Base-by-base conservation (phyloP, 2,113 vertebrate species). In the Balaeniceps rex region DNA sequence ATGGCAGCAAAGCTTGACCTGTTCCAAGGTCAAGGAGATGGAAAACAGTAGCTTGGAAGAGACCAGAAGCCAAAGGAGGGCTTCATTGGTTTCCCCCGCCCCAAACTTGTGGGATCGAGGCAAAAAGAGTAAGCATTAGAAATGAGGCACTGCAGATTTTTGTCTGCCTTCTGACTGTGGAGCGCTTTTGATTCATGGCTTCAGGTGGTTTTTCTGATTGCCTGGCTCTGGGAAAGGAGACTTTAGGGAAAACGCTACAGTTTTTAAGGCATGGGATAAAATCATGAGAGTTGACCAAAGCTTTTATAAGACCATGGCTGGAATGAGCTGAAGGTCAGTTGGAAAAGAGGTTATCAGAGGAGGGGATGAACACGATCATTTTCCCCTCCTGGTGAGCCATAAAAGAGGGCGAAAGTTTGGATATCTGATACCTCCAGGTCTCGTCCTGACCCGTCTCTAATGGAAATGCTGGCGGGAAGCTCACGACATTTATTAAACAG, bases 401-500 rank as follows among this genome's bases (percentile, higher is more conserved):
- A 19, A 66, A 92, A 63, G 68, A 92, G 19, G 71, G 85, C 2
- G 14, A 88, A 75, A 74, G 38, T 92, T 83, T 58, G 87, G 97
- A 87, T 89, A 95, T 78, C 52, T 40, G 95, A 94, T 95, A 74
- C 94, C 90, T 89, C 88, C 94, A 66, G 80, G 75, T 97, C 94
- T 88, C 65, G 1, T 86, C 75, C 81, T 78, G 79, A 83, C 86
- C 90, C 5, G 36, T 92, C 93, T 75, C 83, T 94, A 97, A 94
- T 96, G 93, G 95, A 95, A 91, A 85, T 71, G 92, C 95, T 97
- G 95, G 94, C 96, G 77, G 94, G 97, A 93, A 88, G 77, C 88
- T 95, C 68, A 21, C 11, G 54, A 70, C 94, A 46, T 94, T 92
- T 97, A 94, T 94, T 95, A 65, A 90, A 87, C 91, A 88, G 82